Evolutionary conservation across 2,888 invertebrate species (phyloP).

Genomic region (Andrena chrysosceles): DNA sequence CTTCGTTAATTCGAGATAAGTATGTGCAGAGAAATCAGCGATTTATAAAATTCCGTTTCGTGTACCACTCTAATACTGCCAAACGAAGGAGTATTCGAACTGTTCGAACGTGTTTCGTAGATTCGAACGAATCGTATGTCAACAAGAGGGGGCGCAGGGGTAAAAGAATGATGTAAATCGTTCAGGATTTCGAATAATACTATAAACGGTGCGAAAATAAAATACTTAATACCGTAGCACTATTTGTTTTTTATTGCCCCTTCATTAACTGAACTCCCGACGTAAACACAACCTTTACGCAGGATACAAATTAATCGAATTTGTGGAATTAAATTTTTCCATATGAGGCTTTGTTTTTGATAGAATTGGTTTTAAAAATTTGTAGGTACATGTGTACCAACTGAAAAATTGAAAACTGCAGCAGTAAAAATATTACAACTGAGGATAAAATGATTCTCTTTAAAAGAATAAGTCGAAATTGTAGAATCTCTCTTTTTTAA

Average conservation of each 20-base stretch:
- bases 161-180: conserved; percentile 22
- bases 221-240: conserved; percentile 36
- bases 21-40: conserved; percentile 23
- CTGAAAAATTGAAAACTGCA: too few species aligned
- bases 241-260: neutral
- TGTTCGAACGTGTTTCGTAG: conserved; percentile 9
- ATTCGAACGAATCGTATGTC: conserved; percentile 16
- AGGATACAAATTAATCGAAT: too few species aligned
- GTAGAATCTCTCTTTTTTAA: too few species aligned
- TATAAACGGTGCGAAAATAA: conserved; percentile 48
- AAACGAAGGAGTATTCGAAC: conserved; percentile 41
- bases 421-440: too few species aligned
- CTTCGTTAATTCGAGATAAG: conserved; percentile 50
- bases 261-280: neutral
- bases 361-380: too few species aligned
- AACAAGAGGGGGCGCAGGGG: neutral
- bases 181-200: conserved; percentile 31
- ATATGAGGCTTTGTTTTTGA: too few species aligned
- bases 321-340: too few species aligned
- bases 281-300: too few species aligned
- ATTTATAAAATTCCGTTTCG: conserved; percentile 43
- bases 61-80: conserved; percentile 50
- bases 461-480: too few species aligned
- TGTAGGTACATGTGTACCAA: too few species aligned
- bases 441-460: too few species aligned